These are phyloP conservation scores for Thecocarcelia acutangulata DNA, from an alignment of 2,888 invertebrate genomes.

Conservation along the genomic window DNA sequence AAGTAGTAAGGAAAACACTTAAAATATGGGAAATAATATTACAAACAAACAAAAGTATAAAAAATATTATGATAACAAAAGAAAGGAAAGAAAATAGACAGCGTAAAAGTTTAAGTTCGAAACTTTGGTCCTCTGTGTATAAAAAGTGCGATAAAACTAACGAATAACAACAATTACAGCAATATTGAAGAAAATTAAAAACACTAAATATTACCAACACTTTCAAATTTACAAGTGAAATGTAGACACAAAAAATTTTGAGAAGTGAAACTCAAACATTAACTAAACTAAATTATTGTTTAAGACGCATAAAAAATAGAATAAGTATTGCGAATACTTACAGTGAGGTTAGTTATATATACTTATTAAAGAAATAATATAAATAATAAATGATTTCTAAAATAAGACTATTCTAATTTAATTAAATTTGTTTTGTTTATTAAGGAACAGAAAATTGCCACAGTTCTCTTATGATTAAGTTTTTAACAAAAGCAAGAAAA, in stretches of 20 bases:
- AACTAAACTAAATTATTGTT: conserved; percentile 1
- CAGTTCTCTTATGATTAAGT: too few species aligned
- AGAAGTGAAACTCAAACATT: background rate
- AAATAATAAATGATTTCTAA: too few species aligned
- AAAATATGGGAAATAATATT: background rate
- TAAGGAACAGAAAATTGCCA: too few species aligned
- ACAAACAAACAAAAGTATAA: background rate
- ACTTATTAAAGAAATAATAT: too few species aligned
- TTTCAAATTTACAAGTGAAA: conserved; percentile 4
- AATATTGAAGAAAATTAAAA: background rate
- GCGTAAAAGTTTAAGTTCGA: too few species aligned
- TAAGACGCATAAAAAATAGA: background rate
- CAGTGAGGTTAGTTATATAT: too few species aligned
- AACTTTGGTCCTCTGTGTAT: conserved; percentile 35
- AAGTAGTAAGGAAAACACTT: conserved; percentile 9
- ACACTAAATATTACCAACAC: background rate
- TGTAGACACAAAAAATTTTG: background rate
- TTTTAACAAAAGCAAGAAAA: too few species aligned
- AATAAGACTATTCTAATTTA: too few species aligned
- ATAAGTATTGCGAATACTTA: background rate
- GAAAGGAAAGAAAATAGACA: too few species aligned
- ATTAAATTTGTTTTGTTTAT: too few species aligned
- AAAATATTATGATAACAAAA: too few species aligned
- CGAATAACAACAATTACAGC: background rate
- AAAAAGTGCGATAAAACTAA: conserved; percentile 2